Evolutionary conservation across 2,113 vertebrate genomes (phyloP).

Genomic region (Cryptomyrus ogoouensis): DNA sequence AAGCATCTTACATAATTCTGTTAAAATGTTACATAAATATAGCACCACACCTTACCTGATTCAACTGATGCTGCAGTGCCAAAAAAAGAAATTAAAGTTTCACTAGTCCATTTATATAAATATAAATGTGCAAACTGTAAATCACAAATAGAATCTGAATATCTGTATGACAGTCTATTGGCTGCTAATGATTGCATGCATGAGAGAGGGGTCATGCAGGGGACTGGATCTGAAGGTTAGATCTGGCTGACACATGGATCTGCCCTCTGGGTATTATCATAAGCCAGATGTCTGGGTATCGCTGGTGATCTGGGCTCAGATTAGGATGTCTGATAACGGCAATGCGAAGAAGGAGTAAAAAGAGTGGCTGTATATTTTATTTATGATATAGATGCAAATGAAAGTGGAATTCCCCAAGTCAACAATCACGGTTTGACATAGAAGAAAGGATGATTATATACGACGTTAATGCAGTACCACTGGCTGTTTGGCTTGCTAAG

Average conservation of each 20-base stretch:
- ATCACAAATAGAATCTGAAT: neutral
- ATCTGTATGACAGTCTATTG: neutral
- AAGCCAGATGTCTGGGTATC: neutral
- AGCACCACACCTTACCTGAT: neutral
- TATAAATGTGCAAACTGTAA: neutral
- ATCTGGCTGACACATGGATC: neutral
- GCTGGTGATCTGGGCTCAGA: neutral
- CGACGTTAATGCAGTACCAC: neutral
- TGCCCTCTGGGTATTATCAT: neutral
- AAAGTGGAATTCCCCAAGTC: neutral
- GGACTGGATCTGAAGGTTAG: neutral
- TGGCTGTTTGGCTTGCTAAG: neutral
- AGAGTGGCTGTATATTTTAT: neutral
- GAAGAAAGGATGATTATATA: neutral
- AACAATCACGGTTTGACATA: neutral
- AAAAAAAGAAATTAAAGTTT: neutral
- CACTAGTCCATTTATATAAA: too few species aligned
- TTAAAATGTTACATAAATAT: neutral
- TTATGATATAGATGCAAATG: neutral
- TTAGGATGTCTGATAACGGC: neutral
- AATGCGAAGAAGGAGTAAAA: neutral
- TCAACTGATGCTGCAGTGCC: neutral
- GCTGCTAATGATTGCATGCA: neutral
- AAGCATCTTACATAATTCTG: neutral
- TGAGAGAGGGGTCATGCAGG: neutral